Evolutionary conservation across 2,797 vertebrate species (phyloP).

Genomic region (Myotis myotis): DNA sequence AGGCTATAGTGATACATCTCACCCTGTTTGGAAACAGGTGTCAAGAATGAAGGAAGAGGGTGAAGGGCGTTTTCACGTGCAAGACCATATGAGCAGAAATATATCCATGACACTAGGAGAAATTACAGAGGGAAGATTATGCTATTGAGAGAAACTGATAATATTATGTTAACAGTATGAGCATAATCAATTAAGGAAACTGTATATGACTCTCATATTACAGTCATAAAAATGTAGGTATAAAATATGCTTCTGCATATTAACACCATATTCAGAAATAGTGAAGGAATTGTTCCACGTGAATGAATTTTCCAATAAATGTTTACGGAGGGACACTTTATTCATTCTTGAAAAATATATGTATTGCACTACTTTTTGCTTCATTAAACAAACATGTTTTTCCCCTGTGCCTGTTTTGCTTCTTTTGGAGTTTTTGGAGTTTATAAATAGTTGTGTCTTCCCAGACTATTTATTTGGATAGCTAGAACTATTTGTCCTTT

Average conservation of each 20-base stretch:
- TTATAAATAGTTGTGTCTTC: background rate
- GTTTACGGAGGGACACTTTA: background rate
- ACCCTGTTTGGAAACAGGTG: background rate
- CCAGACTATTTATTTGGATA: background rate
- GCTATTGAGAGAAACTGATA: background rate
- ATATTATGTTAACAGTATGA: background rate
- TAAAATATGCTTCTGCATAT: conserved; percentile 19
- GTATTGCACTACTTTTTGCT: background rate
- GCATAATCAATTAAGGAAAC: background rate
- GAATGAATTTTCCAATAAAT: conserved; percentile 52
- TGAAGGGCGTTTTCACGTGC: background rate
- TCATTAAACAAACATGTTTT: background rate
- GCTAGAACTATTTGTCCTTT: background rate
- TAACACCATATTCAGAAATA: conserved; percentile 24
- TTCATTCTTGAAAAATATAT: conserved; percentile 34
- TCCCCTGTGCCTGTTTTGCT: background rate
- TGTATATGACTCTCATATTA: background rate
- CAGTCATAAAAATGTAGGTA: background rate
- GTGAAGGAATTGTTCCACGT: conserved; percentile 36
- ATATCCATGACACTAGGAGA: background rate
- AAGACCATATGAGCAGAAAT: background rate
- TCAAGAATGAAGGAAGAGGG: background rate
- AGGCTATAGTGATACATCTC: background rate
- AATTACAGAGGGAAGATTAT: background rate
- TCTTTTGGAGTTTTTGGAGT: background rate